Evolutionary conservation across 2,113 vertebrate species (phyloP).

Genomic region (Lanius ludovicianus): DNA sequence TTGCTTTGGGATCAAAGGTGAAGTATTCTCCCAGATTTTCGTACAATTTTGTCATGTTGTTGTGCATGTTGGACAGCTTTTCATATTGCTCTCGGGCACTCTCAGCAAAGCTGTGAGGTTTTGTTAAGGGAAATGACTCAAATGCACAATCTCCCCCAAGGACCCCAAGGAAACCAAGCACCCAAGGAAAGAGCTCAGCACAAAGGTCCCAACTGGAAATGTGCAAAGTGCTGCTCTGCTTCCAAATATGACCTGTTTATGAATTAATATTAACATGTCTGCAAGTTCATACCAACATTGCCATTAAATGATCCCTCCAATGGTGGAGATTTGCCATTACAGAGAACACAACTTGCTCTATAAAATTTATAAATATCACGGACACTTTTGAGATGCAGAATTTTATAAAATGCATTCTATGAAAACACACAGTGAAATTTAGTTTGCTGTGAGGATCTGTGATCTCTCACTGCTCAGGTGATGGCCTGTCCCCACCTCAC

Average conservation of each 20-base stretch:
- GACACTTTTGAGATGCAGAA: neutral
- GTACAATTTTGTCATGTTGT: slow-evolving; percentile 95
- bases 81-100: slow-evolving; percentile 91
- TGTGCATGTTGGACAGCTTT: slow-evolving; percentile 92
- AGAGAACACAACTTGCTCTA: neutral
- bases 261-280: neutral
- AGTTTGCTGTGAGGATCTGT: neutral
- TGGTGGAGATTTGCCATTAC: neutral
- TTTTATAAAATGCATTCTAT: neutral
- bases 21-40: slow-evolving; percentile 91
- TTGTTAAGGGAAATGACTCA: slow-evolving; percentile 79
- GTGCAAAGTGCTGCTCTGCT: neutral
- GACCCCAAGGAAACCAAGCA: neutral
- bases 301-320: neutral
- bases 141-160: neutral
- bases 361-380: neutral
- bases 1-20: slow-evolving; percentile 86
- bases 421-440: neutral
- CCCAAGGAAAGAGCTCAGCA: neutral
- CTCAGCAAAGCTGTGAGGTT: slow-evolving; percentile 88
- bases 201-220: neutral
- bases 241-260: neutral
- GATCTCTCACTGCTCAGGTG: neutral
- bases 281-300: neutral
- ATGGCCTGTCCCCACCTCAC: neutral